Evolutionary conservation across 1,140 invertebrate genomes (phyloP).

Genomic region (Macrobrachium rosenbergii): DNA sequence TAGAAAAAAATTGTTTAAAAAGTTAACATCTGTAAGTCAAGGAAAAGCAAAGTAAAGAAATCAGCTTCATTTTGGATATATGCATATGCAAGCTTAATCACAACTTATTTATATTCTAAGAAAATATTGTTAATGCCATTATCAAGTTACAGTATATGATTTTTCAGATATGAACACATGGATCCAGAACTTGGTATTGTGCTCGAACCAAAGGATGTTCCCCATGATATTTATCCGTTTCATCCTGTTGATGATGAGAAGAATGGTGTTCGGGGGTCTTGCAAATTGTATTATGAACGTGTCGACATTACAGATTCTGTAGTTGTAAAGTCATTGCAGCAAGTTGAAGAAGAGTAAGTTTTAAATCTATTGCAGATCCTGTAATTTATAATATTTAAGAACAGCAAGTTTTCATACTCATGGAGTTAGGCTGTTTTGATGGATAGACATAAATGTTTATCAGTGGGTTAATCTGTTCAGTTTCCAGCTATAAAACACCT

Average conservation of each 20-base stretch:
- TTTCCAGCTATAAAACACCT: too few relatives aligned
- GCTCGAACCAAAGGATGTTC: slow-evolving; percentile 69
- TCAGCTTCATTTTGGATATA: too few relatives aligned
- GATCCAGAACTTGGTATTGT: slow-evolving; percentile 72
- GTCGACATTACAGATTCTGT: slow-evolving; percentile 70
- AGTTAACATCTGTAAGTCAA: too few relatives aligned
- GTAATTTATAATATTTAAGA: background rate
- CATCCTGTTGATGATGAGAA: slow-evolving; percentile 72
- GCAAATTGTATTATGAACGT: slow-evolving; percentile 75
- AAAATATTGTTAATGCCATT: background rate
- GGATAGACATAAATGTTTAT: too few relatives aligned
- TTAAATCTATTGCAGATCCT: background rate
- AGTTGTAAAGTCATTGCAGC: slow-evolving; percentile 69
- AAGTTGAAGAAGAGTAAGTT: slow-evolving; percentile 71
- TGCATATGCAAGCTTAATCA: too few relatives aligned
- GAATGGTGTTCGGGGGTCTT: slow-evolving; percentile 78
- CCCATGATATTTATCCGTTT: slow-evolving; percentile 78
- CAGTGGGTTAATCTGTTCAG: too few relatives aligned
- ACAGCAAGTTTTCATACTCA: background rate
- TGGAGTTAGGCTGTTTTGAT: background rate
- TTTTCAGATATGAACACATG: slow-evolving; percentile 72
- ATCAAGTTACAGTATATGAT: background rate
- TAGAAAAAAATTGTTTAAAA: too few relatives aligned
- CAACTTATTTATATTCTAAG: too few relatives aligned
- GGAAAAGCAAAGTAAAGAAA: too few relatives aligned